phyloP scores from a whole-genome alignment of 2,113 vertebrate species.

The Campylomormyrus tamandua region DNA sequence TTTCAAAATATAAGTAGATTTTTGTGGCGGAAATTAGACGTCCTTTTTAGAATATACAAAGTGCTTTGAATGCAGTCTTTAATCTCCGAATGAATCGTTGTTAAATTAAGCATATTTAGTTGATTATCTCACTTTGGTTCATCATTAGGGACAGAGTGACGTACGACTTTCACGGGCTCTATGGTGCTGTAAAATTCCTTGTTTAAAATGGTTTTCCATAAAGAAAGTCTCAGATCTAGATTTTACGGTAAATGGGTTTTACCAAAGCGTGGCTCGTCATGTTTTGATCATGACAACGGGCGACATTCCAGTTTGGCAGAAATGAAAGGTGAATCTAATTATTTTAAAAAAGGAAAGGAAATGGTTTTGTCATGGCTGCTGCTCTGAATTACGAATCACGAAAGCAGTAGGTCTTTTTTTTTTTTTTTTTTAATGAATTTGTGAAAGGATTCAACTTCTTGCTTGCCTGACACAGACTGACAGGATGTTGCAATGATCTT shows the following conservation, averaged over 20 bases:
- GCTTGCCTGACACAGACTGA: not conserved
- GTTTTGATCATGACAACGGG: not conserved
- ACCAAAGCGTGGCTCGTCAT: not conserved
- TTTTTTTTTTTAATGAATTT: not conserved
- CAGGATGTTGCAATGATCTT: not conserved
- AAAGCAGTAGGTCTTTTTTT: not conserved
- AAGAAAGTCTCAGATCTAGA: not conserved
- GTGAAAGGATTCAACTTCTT: not conserved
- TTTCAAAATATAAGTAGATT: constrained; percentile 48
- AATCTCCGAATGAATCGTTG: constrained; percentile 55
- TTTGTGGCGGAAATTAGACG: constrained; percentile 62
- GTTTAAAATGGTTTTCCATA: not conserved
- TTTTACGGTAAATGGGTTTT: not conserved
- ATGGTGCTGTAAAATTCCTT: not conserved
- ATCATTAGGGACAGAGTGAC: not conserved
- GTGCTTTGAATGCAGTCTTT: constrained; percentile 62
- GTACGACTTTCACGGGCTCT: not conserved
- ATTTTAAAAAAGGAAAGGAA: not conserved
- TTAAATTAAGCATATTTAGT: constrained; percentile 42
- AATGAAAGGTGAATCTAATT: not conserved
- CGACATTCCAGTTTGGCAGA: not conserved
- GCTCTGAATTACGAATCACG: not conserved
- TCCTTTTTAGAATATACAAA: constrained; percentile 32
- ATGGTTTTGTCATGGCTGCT: not conserved
- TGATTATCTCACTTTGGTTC: constrained; percentile 13